Evolutionary conservation across 1,140 invertebrate species (phyloP).

Genomic region (Drosophila serrata): DNA sequence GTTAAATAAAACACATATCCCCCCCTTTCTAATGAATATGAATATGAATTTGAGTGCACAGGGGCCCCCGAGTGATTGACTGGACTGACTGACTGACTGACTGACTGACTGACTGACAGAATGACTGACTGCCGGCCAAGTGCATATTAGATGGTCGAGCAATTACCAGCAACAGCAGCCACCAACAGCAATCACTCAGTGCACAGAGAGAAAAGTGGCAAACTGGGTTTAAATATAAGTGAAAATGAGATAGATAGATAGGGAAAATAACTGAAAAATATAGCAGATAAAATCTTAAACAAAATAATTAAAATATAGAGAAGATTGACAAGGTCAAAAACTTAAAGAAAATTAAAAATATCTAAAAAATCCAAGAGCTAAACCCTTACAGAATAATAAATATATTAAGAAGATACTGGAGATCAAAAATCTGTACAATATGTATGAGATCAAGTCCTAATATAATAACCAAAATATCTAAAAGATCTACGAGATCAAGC

Average conservation of each 20-base stretch:
- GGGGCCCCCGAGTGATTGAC: conserved; percentile 20
- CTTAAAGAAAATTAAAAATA: background rate
- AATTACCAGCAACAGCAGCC: conserved; percentile 49
- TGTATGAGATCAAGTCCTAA: too few species aligned
- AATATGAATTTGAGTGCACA: conserved; percentile 40
- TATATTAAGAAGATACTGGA: background rate
- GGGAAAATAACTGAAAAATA: background rate
- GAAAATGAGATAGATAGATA: background rate
- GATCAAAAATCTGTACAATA: background rate
- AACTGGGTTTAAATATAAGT: background rate
- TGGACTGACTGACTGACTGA: conserved; percentile 14
- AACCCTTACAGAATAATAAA: too few species aligned
- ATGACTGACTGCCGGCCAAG: conserved; percentile 52
- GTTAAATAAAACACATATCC: background rate
- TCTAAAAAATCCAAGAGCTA: too few species aligned
- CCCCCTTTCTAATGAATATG: conserved; percentile 48
- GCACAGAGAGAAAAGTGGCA: background rate
- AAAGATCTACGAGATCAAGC: too few species aligned
- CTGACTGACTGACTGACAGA: conserved; percentile 54
- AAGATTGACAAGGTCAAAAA: background rate
- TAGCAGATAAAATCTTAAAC: background rate
- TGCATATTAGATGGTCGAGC: conserved; percentile 58
- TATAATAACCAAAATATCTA: too few species aligned
- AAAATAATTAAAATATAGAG: background rate
- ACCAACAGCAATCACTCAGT: conserved; percentile 41